phyloP scores from a whole-genome alignment of 1,140 invertebrate genomes.

The Helicorthomorpha holstii region DNA sequence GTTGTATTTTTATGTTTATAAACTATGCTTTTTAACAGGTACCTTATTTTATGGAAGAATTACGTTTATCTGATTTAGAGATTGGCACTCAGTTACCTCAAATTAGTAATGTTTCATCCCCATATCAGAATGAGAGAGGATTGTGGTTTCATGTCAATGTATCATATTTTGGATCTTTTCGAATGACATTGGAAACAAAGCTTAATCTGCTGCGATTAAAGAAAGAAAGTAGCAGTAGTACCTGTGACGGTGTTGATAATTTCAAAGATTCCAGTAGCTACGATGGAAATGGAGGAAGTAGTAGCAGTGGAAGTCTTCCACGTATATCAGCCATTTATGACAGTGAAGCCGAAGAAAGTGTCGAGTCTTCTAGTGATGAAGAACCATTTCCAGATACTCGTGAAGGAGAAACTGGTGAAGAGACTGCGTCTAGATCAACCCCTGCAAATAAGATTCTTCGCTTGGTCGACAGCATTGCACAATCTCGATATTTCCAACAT shows the following conservation, averaged over 20 bases:
- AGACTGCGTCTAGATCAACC: background rate
- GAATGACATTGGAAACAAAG: constrained; percentile 87
- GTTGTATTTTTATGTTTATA: constrained; percentile 3
- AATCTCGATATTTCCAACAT: constrained; percentile 78
- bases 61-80: constrained; percentile 54
- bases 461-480: constrained; percentile 76
- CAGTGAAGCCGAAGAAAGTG: constrained; percentile 78
- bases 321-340: constrained; percentile 31
- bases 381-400: constrained; percentile 26
- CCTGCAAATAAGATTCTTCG: constrained; percentile 50
- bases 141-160: constrained; percentile 86
- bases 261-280: too few species aligned
- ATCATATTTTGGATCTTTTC: constrained; percentile 67
- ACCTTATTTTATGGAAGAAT: constrained; percentile 72
- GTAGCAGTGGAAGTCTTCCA: background rate
- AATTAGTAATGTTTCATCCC: constrained; percentile 52
- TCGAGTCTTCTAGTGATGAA: constrained; percentile 76
- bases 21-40: constrained; percentile 30
- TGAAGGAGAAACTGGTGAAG: constrained; percentile 10
- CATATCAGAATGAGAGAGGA: constrained; percentile 64
- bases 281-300: background rate
- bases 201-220: constrained; percentile 80
- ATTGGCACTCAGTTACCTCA: constrained; percentile 57
- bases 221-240: constrained; percentile 13
- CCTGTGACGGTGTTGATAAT: background rate